phyloP scores from a whole-genome alignment of 2,888 invertebrate genomes.

The Yponomeuta plumbellus region DNA sequence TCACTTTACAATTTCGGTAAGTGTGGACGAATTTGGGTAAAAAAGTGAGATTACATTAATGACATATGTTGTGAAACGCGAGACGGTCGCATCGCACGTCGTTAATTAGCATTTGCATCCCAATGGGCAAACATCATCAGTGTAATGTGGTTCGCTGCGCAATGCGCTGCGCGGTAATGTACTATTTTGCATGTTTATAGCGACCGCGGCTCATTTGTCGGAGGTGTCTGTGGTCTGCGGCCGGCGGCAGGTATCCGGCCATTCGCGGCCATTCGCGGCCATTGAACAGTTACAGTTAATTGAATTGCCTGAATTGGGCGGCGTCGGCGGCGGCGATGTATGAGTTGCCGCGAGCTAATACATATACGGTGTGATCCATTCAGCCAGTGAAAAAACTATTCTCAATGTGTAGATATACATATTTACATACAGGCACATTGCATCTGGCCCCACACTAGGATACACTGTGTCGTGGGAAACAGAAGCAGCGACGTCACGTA shows the following conservation, averaged over 20 bases:
- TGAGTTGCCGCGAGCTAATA: no score
- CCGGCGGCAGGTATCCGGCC: background rate
- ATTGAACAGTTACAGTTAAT: background rate
- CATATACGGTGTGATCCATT: no score
- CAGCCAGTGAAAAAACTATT: no score
- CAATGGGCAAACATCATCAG: background rate
- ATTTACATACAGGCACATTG: no score
- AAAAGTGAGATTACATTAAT: no score
- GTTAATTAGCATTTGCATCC: background rate
- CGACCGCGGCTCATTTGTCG: background rate
- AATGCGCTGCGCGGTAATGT: background rate
- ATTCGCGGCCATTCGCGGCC: no score
- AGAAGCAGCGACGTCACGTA: no score
- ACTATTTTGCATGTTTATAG: background rate
- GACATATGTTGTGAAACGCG: background rate
- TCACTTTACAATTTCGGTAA: no score
- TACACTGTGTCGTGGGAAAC: no score
- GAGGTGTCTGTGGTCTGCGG: background rate
- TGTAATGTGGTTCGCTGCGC: background rate
- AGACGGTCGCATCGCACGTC: background rate
- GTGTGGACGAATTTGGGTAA: no score
- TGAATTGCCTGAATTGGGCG: background rate
- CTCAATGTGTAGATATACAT: no score
- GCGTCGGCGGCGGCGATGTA: background rate
- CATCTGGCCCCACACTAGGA: no score